Evolutionary conservation across 1,140 invertebrate genomes (phyloP).

Genomic region (Thaumatotibia leucotreta): DNA sequence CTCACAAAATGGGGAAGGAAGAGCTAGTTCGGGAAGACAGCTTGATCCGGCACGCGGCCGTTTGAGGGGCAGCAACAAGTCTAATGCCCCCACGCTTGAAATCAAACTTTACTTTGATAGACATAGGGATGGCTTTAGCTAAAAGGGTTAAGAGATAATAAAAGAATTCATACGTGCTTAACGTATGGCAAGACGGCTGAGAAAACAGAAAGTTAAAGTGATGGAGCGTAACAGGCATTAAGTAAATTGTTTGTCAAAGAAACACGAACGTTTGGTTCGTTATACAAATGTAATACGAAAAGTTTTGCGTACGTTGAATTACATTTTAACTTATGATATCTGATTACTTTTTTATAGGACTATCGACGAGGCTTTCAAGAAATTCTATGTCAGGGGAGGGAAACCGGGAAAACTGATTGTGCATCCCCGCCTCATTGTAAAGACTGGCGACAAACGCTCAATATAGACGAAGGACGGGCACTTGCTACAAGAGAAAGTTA

Average conservation of each 20-base stretch:
- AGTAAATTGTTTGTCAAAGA: slow-evolving; percentile 31
- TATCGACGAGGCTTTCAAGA: slow-evolving; percentile 9
- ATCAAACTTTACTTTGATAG: slow-evolving; percentile 28
- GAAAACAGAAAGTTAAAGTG: slow-evolving; percentile 40
- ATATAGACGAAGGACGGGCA: slow-evolving; percentile 32
- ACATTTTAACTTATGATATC: slow-evolving; percentile 13
- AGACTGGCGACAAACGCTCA: slow-evolving; percentile 35
- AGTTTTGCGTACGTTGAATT: neutral
- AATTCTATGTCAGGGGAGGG: slow-evolving; percentile 32
- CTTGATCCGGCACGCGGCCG: slow-evolving; percentile 47
- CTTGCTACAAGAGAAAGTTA: slow-evolving; percentile 40
- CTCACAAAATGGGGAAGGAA: slow-evolving; percentile 47
- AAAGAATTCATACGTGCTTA: slow-evolving; percentile 39
- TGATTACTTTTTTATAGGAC: neutral
- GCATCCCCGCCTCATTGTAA: slow-evolving; percentile 31
- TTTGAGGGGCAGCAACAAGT: slow-evolving; percentile 55
- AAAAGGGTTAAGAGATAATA: slow-evolving; percentile 20
- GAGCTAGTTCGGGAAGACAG: slow-evolving; percentile 55
- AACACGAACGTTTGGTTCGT: slow-evolving; percentile 16
- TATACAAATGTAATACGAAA: neutral
- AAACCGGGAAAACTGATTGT: slow-evolving; percentile 37
- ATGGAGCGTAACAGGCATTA: slow-evolving; percentile 34
- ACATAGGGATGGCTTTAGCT: slow-evolving; percentile 30
- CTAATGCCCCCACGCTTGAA: slow-evolving; percentile 28
- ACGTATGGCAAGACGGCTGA: slow-evolving; percentile 28